Conservation (phyloP, 2,113 vertebrate species). For the Paradisaea rubra region DNA sequence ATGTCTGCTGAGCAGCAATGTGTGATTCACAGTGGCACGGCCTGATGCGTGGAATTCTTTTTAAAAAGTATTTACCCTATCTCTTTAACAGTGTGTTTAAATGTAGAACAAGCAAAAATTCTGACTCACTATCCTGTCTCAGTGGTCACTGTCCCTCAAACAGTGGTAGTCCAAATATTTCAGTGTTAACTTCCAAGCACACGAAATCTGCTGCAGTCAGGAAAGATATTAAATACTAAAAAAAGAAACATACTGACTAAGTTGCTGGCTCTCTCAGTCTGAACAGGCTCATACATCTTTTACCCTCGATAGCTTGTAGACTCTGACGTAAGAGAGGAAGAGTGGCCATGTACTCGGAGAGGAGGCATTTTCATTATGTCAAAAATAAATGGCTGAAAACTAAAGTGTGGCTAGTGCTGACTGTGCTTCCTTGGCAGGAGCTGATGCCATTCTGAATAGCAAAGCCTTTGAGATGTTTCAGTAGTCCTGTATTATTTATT, state of each 20-base stretch:
- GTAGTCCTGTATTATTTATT: constrained; percentile 31
- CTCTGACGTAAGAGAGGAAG: not conserved
- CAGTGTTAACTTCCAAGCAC: not conserved
- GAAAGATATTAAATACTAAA: constrained; percentile 12
- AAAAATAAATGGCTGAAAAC: not conserved
- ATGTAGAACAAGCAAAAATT: not conserved
- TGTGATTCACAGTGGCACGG: not conserved
- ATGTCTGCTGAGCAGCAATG: not conserved
- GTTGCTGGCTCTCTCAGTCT: not conserved
- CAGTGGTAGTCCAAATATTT: not conserved
- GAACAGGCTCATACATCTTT: not conserved
- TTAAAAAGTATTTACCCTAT: not conserved
- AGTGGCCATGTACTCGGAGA: not conserved
- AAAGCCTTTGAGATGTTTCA: constrained; percentile 14
- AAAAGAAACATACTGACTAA: not conserved
- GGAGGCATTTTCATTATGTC: not conserved
- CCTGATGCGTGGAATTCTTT: not conserved
- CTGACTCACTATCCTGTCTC: not conserved
- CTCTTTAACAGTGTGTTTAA: not conserved
- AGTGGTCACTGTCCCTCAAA: not conserved
- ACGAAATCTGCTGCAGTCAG: not conserved
- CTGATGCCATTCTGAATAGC: not conserved
- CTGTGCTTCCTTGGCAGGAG: not conserved
- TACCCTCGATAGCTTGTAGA: not conserved
- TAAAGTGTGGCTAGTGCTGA: not conserved